Base-by-base conservation (phyloP, 2,797 vertebrate genomes). In the Peromyscus aztecus region DNA sequence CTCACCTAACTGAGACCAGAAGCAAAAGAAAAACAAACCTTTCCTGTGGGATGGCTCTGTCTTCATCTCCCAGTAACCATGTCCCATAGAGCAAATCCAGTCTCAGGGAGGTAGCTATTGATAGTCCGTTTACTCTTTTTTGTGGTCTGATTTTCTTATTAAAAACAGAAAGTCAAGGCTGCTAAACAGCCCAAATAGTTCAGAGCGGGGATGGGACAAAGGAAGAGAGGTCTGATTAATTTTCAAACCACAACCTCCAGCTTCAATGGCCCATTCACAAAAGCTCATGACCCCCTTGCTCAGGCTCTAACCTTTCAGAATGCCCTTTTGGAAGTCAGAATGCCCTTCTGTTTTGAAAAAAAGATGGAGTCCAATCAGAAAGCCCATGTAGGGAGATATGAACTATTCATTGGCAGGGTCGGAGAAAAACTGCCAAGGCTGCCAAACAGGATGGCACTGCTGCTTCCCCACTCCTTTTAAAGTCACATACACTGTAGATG, bases 181-280 rank as follows among this genome's bases (percentile, higher is more conserved):
- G 71, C 57, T 77, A 19, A 24, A 77, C 1, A 43, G 23, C 24
- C 46, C 52, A 34, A 52, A 34, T 59, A 23, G 7, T 24, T 69
- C 57, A 52, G 37, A 86, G 37, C 24, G 6, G 59, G 40, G 61
- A 27, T 0, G 76, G 23, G 3, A 27, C 59, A 37, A 57, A 91
- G 65, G 91, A 57, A 67, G 43, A 67, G 43, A n/a, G 97, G 92
- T 96, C 95, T 97, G 93, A 97, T 96, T 97, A 88, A 97, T 94
- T 94, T 76, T 61, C 52, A 81, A 67, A 0, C 37, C 49, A 63
- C 31, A 86, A 92, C 96, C 92, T 49, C 0, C 4, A 96, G 27
- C 75, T 91, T 76, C 55, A 27, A 78, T 96, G 87, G 91, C 85
- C 83, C 63, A 95, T 95, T 93, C 97, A 92, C 29, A 97, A 69